Evolutionary conservation across 64 coral and sea anemone genomes (phyloP).

Genomic region (Pocillopora verrucosa): DNA sequence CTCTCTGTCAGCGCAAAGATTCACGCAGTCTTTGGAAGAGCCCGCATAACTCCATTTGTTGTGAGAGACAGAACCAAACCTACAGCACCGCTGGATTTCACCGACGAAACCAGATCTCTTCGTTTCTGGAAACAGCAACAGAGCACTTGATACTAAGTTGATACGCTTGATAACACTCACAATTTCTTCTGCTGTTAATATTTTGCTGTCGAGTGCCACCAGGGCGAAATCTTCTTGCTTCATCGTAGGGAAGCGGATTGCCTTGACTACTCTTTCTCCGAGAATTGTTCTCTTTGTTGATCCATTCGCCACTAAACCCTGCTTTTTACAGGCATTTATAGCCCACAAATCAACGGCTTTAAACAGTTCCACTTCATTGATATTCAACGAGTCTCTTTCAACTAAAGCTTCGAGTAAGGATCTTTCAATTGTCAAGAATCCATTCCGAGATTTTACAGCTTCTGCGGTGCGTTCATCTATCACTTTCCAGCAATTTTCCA

Average conservation of each 20-base stretch:
- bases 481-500: constrained; percentile 47
- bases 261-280: constrained; percentile 44
- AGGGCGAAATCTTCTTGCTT: constrained; percentile 60
- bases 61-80: constrained; percentile 21
- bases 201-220: constrained; percentile 51
- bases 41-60: neutral
- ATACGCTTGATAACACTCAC: constrained; percentile 30
- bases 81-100: constrained; percentile 23
- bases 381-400: constrained; percentile 63
- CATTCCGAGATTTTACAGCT: constrained; percentile 26
- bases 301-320: constrained; percentile 26
- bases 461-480: constrained; percentile 59
- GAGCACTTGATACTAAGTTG: neutral
- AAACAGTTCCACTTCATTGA: constrained; percentile 56
- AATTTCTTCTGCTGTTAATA: constrained; percentile 60
- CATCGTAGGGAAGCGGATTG: constrained; percentile 66
- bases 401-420: constrained; percentile 52
- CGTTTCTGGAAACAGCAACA: neutral
- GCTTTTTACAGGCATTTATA: constrained; percentile 20
- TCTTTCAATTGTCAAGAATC: constrained; percentile 39
- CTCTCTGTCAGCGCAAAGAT: neutral
- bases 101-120: constrained; percentile 22
- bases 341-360: constrained; percentile 66
- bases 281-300: constrained; percentile 34
- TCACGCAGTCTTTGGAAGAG: neutral